A percentile compares a stretch with the other conserved stretches of the same genome.
These are phyloP conservation scores for Mohoua ochrocephala DNA, from an alignment of 2,113 vertebrate species.

Conservation along the genomic window DNA sequence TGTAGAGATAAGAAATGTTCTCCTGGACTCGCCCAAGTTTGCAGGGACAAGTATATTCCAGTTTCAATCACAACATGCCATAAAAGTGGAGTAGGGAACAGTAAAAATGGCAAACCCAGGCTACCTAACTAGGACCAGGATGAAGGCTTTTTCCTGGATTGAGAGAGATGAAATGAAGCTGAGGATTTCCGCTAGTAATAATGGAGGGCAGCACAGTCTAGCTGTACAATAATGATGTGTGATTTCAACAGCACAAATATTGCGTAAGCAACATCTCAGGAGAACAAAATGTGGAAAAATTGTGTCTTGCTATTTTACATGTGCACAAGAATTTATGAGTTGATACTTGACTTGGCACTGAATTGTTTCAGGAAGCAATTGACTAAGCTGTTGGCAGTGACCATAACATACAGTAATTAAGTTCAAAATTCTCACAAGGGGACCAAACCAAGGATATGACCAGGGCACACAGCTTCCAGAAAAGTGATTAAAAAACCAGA, in stretches of 20 bases:
- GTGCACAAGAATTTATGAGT: slow-evolving; percentile 24
- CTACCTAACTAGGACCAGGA: neutral
- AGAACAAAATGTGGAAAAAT: slow-evolving; percentile 21
- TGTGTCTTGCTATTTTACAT: neutral
- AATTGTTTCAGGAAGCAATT: slow-evolving; percentile 58
- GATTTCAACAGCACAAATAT: neutral
- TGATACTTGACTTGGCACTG: slow-evolving; percentile 45
- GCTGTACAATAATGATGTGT: neutral
- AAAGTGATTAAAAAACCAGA: neutral
- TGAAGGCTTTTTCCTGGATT: neutral
- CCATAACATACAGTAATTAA: slow-evolving; percentile 50
- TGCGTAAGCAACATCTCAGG: neutral
- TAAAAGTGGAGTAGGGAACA: neutral
- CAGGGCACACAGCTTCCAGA: slow-evolving; percentile 16
- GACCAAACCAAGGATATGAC: neutral
- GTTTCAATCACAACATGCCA: neutral
- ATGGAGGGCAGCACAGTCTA: neutral
- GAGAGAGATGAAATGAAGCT: neutral
- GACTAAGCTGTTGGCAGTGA: slow-evolving; percentile 39
- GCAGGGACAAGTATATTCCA: neutral
- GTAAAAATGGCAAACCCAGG: neutral
- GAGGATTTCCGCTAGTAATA: neutral
- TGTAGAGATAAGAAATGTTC: neutral
- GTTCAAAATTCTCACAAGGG: slow-evolving; percentile 14
- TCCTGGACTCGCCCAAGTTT: neutral